These are phyloP conservation scores for Plagodis dolabraria DNA, from an alignment of 2,888 invertebrate species.

Conservation along the genomic window DNA sequence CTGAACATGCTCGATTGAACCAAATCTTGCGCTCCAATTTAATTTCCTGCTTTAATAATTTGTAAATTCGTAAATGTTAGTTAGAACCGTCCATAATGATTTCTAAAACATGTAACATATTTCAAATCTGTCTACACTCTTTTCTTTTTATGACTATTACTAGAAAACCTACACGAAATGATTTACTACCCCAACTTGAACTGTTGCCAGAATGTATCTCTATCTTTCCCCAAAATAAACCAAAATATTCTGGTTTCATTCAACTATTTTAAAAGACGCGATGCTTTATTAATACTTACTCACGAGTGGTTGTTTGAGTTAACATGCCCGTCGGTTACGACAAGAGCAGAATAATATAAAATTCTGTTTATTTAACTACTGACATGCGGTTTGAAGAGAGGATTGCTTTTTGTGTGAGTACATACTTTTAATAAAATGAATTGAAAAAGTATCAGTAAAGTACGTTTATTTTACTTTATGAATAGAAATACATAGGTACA, in stretches of 20 bases:
- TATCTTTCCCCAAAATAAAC: slow-evolving; percentile 33
- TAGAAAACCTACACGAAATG: slow-evolving; percentile 32
- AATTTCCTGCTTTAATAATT: background rate
- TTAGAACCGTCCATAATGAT: background rate
- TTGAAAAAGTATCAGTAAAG: too few relatives aligned
- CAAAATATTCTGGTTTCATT: slow-evolving; percentile 32
- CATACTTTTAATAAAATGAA: too few relatives aligned
- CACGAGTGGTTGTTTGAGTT: slow-evolving; percentile 23
- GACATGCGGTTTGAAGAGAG: slow-evolving; percentile 1
- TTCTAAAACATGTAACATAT: slow-evolving; percentile 13
- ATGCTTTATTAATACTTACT: slow-evolving; percentile 33
- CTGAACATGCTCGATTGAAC: background rate
- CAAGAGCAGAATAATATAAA: slow-evolving; percentile 31
- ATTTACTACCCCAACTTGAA: slow-evolving; percentile 38
- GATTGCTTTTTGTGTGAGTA: too few relatives aligned
- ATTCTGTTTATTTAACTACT: slow-evolving; percentile 24
- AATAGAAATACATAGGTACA: too few relatives aligned
- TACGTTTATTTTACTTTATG: too few relatives aligned
- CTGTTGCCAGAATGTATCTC: slow-evolving; percentile 36
- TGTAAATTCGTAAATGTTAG: slow-evolving; percentile 5
- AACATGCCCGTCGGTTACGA: slow-evolving; percentile 12
- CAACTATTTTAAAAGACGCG: slow-evolving; percentile 37
- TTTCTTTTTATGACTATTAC: slow-evolving; percentile 32
- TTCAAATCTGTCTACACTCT: slow-evolving; percentile 22
- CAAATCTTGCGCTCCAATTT: background rate